These are phyloP conservation scores for Pelodiscus sinensis DNA, from an alignment of 2,113 vertebrate species.

Conservation along the genomic window DNA sequence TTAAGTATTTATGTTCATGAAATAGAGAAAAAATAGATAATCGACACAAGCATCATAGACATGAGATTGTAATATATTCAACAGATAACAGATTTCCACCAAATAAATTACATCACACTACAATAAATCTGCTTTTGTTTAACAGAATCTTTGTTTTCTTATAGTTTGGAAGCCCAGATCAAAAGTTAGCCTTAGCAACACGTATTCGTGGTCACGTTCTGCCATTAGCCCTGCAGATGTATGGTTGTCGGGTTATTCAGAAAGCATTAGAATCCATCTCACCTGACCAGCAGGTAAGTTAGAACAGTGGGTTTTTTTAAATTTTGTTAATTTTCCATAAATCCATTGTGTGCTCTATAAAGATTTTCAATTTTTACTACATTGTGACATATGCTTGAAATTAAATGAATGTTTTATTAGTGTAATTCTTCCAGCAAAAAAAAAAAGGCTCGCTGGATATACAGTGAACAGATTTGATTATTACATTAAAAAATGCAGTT, in stretches of 20 bases:
- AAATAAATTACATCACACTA: not conserved
- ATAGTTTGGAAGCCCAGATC: constrained; percentile 95
- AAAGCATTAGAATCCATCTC: constrained; percentile 97
- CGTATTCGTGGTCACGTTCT: constrained; percentile 96
- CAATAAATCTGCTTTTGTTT: not conserved
- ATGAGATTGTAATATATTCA: not conserved
- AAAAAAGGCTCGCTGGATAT: not conserved
- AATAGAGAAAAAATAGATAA: not conserved
- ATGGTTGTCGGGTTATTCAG: constrained; percentile 96
- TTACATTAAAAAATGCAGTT: not conserved
- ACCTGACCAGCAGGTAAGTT: constrained; percentile 99
- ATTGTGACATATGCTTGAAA: not conserved
- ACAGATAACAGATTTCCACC: not conserved
- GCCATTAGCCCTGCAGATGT: constrained; percentile 95
- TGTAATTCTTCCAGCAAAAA: not conserved
- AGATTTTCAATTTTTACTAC: not conserved
- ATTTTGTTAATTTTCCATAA: constrained; percentile 35
- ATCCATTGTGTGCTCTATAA: not conserved
- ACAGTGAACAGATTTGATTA: not conserved
- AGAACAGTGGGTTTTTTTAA: constrained; percentile 65
- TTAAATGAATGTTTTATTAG: not conserved
- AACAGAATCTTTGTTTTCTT: constrained; percentile 41
- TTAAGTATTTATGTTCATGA: not conserved
- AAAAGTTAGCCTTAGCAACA: constrained; percentile 93
- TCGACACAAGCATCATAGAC: not conserved